These are phyloP conservation scores for Chymomyza amoena DNA, from an alignment of 2,888 invertebrate species.

Conservation along the genomic window DNA sequence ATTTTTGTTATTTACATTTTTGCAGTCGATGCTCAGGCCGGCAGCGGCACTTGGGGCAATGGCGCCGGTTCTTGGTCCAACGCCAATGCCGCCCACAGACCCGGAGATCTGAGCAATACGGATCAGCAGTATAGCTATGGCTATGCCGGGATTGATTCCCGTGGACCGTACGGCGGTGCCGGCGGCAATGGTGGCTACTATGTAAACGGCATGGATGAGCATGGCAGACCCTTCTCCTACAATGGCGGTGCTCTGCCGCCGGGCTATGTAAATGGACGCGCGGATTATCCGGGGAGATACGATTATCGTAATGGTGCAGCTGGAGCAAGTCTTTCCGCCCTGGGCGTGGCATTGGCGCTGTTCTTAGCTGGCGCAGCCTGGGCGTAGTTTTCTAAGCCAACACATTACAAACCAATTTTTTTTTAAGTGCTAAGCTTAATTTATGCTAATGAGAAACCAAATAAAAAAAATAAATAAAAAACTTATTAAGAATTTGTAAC, in stretches of 20 bases:
- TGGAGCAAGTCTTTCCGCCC: constrained; percentile 8
- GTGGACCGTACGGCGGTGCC: constrained; percentile 58
- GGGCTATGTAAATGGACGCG: constrained; percentile 23
- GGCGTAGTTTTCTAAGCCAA: constrained; percentile 6
- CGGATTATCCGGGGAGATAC: constrained; percentile 30
- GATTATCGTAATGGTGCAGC: constrained; percentile 15
- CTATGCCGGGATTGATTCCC: constrained; percentile 56
- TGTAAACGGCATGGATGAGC: constrained; percentile 62
- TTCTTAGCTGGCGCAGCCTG: constrained; percentile 16
- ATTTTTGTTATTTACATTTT: neutral
- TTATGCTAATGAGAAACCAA: constrained; percentile 47
- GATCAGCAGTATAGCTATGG: constrained; percentile 62
- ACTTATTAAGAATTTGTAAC: neutral
- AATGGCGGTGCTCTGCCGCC: constrained; percentile 43
- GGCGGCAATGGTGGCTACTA: constrained; percentile 62
- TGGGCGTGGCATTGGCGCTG: constrained; percentile 35
- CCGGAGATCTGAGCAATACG: constrained; percentile 43
- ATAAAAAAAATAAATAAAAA: neutral
- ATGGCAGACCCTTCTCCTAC: constrained; percentile 60
- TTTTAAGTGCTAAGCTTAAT: constrained; percentile 47
- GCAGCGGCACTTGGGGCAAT: constrained; percentile 45
- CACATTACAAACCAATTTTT: neutral
- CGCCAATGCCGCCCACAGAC: constrained; percentile 56
- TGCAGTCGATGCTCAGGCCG: constrained; percentile 29
- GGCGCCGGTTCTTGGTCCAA: constrained; percentile 59